A percentile compares a stretch with the other conserved stretches of the same genome.
These are phyloP conservation scores for Mycalesis mineus DNA, from an alignment of 2,888 invertebrate genomes.

Conservation along the genomic window DNA sequence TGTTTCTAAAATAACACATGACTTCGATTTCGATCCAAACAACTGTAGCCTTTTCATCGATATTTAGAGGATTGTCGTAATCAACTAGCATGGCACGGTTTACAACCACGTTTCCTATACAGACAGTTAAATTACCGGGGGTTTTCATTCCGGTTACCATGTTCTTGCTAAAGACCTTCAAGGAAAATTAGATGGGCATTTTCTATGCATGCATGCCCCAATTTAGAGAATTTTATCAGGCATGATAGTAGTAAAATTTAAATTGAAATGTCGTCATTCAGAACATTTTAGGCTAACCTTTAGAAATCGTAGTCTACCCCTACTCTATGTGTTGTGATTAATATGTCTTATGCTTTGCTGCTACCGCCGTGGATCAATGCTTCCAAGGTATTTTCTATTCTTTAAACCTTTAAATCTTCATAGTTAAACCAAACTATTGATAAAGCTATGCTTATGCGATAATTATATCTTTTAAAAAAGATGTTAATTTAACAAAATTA, in stretches of 20 bases:
- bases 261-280: no score
- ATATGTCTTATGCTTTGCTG: conserved; percentile 73
- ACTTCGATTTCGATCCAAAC: conserved; percentile 42
- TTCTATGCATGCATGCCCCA: no score
- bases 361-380: conserved; percentile 69
- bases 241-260: no score
- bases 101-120: no score
- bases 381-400: conserved; percentile 66
- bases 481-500: conserved; percentile 17
- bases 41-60: conserved; percentile 43
- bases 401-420: conserved; percentile 47
- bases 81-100: not conserved
- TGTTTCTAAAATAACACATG: conserved; percentile 23
- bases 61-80: conserved; percentile 48
- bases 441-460: conserved; percentile 65
- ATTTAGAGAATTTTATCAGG: no score
- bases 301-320: conserved; percentile 43
- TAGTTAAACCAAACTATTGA: conserved; percentile 29
- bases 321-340: conserved; percentile 71
- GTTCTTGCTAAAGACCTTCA: no score
- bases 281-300: conserved; percentile 44
- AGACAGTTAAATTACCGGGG: no score
- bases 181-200: no score
- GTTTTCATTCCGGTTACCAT: no score
- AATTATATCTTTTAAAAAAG: conserved; percentile 28